Percentiles rank a stretch among this genome's conserved stretches.
These are phyloP conservation scores for Bombus pascuorum DNA, from an alignment of 1,140 invertebrate genomes.

Conservation along the genomic window DNA sequence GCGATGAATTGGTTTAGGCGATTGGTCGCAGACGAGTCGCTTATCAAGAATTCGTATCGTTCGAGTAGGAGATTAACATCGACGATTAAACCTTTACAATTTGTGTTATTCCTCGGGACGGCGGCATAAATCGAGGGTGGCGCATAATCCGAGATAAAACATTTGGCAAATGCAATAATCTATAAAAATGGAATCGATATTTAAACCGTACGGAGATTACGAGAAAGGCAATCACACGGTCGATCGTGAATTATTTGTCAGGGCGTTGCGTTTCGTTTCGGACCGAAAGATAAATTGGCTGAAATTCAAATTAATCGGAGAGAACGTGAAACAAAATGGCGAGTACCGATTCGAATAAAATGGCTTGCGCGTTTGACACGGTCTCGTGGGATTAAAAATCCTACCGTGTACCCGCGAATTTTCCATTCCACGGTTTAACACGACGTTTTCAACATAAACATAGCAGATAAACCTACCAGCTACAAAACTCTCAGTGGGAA, in stretches of 20 bases:
- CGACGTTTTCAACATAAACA: not conserved
- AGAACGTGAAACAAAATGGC: constrained; percentile 22
- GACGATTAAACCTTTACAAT: constrained; percentile 32
- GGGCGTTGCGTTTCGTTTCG: constrained; percentile 23
- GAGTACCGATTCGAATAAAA: not conserved
- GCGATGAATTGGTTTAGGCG: not conserved
- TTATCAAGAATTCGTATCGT: constrained; percentile 11
- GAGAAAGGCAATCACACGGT: constrained; percentile 28
- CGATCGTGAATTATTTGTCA: constrained; percentile 54
- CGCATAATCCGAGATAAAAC: constrained; percentile 45
- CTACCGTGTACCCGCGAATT: not conserved
- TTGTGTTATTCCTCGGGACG: constrained; percentile 11
- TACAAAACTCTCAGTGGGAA: not conserved
- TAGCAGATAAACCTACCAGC: not conserved
- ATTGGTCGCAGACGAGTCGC: not conserved
- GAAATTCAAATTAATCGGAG: constrained; percentile 42
- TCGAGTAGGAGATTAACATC: constrained; percentile 27
- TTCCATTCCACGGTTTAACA: not conserved
- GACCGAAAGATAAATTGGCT: constrained; percentile 43
- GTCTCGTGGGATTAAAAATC: constrained; percentile 10
- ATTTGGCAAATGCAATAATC: constrained; percentile 37
- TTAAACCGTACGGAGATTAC: constrained; percentile 46
- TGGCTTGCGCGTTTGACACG: not conserved
- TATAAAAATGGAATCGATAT: constrained; percentile 50
- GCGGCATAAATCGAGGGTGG: constrained; percentile 27